Evolutionary conservation across 2,888 invertebrate species (phyloP), one percentile per base, ranked within the genome.

Genomic region (Diaperis boleti): DNA sequence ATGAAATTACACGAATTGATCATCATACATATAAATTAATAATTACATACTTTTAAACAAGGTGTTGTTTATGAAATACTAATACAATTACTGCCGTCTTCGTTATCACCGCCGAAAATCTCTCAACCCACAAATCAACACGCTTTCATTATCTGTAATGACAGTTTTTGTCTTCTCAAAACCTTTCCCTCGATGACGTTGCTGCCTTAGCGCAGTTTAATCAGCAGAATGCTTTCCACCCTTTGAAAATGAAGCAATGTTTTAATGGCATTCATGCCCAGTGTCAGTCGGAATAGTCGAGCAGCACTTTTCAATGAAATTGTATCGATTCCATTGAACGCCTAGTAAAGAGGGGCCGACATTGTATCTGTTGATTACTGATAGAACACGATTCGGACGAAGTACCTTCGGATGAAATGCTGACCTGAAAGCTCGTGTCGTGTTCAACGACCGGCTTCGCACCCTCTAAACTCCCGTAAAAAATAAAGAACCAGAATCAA

Each of bases 351-450:
- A 45, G 45, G 52, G 59, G 63, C 29, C 60, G 49, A 57, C 62
- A 64, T 65, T 65, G 64, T 59, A 64, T 64, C 69, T 68, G 62
- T 66, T 66, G 71, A 71, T 71, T 74, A 66, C 67, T 70, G 76
- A 76, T 76, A 75, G 66, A 70, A 75, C 76, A 76, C 76, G 76
- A 73, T 72, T 70, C 66, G 68, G 65, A 65, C 68, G 67, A 71
- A 69, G 72, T 67, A 71, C 67, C 33, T 33, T n/a, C 33, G 69
- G 71, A 72, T 69, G 72, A 73, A 75, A 74, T 73, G 74, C 75
- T 76, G 75, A 75, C 72, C 73, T 65, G 69, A 72, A 70, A 69
- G 71, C 72, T 74, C 69, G 18, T 17, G 39, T 72, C 70, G 67
- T 62, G 59, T 60, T 65, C 65, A 65, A 62, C 37, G 54, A 65